phyloP scores from a whole-genome alignment of 2,113 vertebrate genomes.

The Crotalus tigris region DNA sequence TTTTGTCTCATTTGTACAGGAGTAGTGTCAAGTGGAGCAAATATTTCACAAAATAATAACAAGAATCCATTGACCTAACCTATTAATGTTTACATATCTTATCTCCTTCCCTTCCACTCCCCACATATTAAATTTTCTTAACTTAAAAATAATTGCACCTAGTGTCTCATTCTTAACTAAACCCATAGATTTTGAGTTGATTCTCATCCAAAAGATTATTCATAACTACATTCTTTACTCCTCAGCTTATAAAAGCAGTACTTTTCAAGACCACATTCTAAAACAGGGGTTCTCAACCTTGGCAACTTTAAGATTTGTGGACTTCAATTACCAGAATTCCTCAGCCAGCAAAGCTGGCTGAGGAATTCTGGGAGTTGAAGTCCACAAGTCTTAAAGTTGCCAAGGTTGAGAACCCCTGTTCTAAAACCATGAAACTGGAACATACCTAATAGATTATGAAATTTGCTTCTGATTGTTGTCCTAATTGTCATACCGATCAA shows the following conservation, averaged over 20 bases:
- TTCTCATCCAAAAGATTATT: neutral
- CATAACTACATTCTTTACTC: neutral
- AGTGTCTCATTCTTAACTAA: neutral
- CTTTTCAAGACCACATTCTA: conserved; percentile 21
- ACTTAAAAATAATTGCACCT: neutral
- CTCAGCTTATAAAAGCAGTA: conserved; percentile 3
- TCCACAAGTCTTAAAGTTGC: too few relatives aligned
- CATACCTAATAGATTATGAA: conserved; percentile 59
- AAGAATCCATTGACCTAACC: too few relatives aligned
- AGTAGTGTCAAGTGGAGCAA: too few relatives aligned
- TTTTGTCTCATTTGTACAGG: too few relatives aligned
- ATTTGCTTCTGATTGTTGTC: conserved; percentile 57
- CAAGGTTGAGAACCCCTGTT: too few relatives aligned
- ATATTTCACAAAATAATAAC: too few relatives aligned
- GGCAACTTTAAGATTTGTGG: too few relatives aligned
- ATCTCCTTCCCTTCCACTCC: too few relatives aligned
- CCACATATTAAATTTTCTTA: neutral
- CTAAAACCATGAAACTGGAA: conserved; percentile 52
- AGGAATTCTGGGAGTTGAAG: too few relatives aligned
- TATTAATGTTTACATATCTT: too few relatives aligned
- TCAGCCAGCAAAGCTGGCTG: too few relatives aligned
- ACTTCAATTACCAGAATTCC: too few relatives aligned
- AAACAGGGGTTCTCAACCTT: conserved; percentile 6
- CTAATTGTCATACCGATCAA: conserved; percentile 66
- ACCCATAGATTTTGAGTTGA: neutral